phyloP scores from a whole-genome alignment of 2,888 invertebrate genomes.

The Drosophila flavopinicola region DNA sequence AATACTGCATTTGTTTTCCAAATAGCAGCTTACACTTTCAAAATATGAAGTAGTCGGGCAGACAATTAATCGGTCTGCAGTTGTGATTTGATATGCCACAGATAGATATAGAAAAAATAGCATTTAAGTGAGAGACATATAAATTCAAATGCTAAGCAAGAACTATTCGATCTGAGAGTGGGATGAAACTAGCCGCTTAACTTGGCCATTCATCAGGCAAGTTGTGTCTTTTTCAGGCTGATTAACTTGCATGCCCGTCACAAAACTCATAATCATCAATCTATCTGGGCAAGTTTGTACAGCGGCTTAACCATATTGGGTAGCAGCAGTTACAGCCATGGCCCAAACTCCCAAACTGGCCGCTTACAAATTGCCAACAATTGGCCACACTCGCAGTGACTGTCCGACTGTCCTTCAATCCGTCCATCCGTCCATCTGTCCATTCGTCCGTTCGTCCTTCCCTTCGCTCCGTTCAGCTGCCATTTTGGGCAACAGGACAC shows the following conservation, averaged over 20 bases:
- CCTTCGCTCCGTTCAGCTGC: conserved; percentile 35
- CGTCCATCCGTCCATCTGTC: neutral
- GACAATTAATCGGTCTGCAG: too few species aligned
- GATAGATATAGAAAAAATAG: neutral
- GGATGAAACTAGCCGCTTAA: conserved; percentile 24
- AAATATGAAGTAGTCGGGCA: too few species aligned
- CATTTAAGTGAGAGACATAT: conserved; percentile 1
- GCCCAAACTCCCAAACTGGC: conserved; percentile 8
- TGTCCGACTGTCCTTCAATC: conserved; percentile 11
- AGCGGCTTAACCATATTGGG: conserved; percentile 46
- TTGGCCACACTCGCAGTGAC: conserved; percentile 30
- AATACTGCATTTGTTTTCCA: too few species aligned
- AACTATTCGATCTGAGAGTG: neutral
- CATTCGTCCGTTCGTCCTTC: neutral
- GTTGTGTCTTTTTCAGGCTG: conserved; percentile 49
- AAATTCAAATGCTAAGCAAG: neutral
- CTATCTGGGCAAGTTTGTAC: conserved; percentile 49
- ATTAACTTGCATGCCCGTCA: conserved; percentile 50
- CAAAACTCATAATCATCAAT: conserved; percentile 60
- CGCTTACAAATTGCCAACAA: conserved; percentile 45
- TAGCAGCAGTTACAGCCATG: conserved; percentile 10
- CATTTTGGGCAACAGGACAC: conserved; percentile 66
- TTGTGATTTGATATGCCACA: conserved; percentile 9
- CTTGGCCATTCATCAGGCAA: conserved; percentile 39
- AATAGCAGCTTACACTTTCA: too few species aligned